Conservation (phyloP, 2,888 invertebrate genomes). For the Drosophila recens region DNA sequence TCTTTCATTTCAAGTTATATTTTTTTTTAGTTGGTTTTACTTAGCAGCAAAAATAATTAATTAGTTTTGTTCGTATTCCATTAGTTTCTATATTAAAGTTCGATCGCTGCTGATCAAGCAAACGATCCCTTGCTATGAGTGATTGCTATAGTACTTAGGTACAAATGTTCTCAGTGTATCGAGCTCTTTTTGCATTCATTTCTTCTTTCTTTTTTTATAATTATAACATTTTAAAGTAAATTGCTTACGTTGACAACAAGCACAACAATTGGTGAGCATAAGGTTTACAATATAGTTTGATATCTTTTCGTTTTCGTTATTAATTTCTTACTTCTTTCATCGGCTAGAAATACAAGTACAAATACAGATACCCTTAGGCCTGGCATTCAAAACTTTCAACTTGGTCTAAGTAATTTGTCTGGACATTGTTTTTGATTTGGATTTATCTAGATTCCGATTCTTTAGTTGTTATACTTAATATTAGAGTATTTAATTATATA, state of each 20-base stretch:
- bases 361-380: conserved; percentile 29
- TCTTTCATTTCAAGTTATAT: conserved; percentile 63
- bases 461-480: conserved; percentile 29
- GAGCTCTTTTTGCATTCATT: conserved; percentile 13
- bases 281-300: conserved; percentile 70
- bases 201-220: no score
- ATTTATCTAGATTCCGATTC: conserved; percentile 29
- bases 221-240: conserved; percentile 60
- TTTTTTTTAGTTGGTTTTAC: conserved; percentile 26
- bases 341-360: conserved; percentile 21
- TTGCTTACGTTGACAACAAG: conserved; percentile 64
- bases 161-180: conserved; percentile 54
- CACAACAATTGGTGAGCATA: conserved; percentile 81
- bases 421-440: conserved; percentile 51
- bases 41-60: conserved; percentile 52
- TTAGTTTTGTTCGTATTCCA: conserved; percentile 41
- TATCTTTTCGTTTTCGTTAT: conserved; percentile 18
- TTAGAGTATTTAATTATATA: conserved; percentile 30
- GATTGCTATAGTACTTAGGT: conserved; percentile 65
- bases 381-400: conserved; percentile 40
- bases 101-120: conserved; percentile 19
- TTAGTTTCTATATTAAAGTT: conserved; percentile 37
- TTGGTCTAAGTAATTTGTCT: conserved; percentile 74
- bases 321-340: conserved; percentile 12
- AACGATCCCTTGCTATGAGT: conserved; percentile 39